phyloP scores from a whole-genome alignment of 2,797 vertebrate genomes.

The Rhinella marina region DNA sequence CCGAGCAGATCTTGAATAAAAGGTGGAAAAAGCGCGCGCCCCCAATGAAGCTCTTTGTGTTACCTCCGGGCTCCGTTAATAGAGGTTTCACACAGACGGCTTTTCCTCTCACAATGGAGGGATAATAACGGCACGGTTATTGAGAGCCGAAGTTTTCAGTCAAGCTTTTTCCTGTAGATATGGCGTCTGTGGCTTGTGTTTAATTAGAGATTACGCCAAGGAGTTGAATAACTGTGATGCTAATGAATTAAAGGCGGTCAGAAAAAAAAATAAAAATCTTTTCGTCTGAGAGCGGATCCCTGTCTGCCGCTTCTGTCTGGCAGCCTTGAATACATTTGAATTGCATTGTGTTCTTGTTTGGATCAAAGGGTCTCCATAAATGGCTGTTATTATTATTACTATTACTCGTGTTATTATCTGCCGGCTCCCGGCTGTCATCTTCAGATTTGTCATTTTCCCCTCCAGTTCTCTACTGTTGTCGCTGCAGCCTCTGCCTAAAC shows the following conservation, averaged over 20 bases:
- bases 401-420: slow-evolving; percentile 42
- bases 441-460: slow-evolving; percentile 27
- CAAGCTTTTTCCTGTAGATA: slow-evolving; percentile 71
- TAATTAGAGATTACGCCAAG: slow-evolving; percentile 77
- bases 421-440: slow-evolving; percentile 10
- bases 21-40: background rate
- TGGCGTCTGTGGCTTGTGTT: slow-evolving; percentile 69
- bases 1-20: background rate
- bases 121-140: slow-evolving; percentile 70
- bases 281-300: slow-evolving; percentile 18
- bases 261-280: background rate
- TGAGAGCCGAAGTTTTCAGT: slow-evolving; percentile 72
- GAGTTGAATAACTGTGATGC: slow-evolving; percentile 74
- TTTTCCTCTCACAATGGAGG: slow-evolving; percentile 64
- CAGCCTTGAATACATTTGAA: slow-evolving; percentile 53
- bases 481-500: background rate
- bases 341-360: slow-evolving; percentile 56
- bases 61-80: slow-evolving; percentile 13
- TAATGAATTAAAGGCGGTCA: slow-evolving; percentile 73
- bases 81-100: slow-evolving; percentile 39
- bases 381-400: slow-evolving; percentile 53
- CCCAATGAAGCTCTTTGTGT: slow-evolving; percentile 15
- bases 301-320: slow-evolving; percentile 26
- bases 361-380: slow-evolving; percentile 55
- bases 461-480: slow-evolving; percentile 18